Percentiles rank a stretch among this genome's conserved stretches.
Conservation (phyloP, 2,888 invertebrate species). For the Diabrotica balteata region DNA sequence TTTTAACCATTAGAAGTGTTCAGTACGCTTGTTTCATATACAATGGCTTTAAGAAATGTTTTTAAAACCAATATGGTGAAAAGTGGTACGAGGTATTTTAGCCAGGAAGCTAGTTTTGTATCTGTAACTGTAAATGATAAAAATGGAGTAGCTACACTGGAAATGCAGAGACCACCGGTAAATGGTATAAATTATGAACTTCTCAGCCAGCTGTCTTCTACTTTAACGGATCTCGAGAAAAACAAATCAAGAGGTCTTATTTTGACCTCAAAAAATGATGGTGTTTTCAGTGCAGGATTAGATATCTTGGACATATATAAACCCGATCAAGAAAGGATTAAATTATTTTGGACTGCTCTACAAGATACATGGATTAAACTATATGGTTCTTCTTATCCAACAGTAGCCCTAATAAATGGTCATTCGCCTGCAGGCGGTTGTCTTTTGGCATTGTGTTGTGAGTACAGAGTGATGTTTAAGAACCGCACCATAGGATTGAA, state of each 20-base stretch:
- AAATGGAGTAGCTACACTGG: slow-evolving; percentile 74
- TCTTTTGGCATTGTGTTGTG: slow-evolving; percentile 78
- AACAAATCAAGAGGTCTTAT: slow-evolving; percentile 77
- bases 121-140: slow-evolving; percentile 68
- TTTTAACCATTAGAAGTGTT: too few relatives aligned
- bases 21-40: slow-evolving; percentile 1
- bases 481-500: slow-evolving; percentile 85
- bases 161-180: slow-evolving; percentile 79
- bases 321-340: slow-evolving; percentile 71
- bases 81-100: slow-evolving; percentile 36
- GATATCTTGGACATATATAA: slow-evolving; percentile 90
- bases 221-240: slow-evolving; percentile 67
- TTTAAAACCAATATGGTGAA: slow-evolving; percentile 24
- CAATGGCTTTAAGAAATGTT: slow-evolving; percentile 41
- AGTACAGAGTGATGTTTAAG: slow-evolving; percentile 86
- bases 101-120: slow-evolving; percentile 63
- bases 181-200: slow-evolving; percentile 82
- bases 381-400: slow-evolving; percentile 74
- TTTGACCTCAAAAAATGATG: slow-evolving; percentile 68
- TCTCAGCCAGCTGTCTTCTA: slow-evolving; percentile 68
- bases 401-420: slow-evolving; percentile 86
- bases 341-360: slow-evolving; percentile 76
- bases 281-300: slow-evolving; percentile 77
- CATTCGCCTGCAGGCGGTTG: slow-evolving; percentile 88
- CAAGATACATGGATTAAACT: slow-evolving; percentile 84